phyloP scores from a whole-genome alignment of 1,140 invertebrate genomes.

The Atta colombica region DNA sequence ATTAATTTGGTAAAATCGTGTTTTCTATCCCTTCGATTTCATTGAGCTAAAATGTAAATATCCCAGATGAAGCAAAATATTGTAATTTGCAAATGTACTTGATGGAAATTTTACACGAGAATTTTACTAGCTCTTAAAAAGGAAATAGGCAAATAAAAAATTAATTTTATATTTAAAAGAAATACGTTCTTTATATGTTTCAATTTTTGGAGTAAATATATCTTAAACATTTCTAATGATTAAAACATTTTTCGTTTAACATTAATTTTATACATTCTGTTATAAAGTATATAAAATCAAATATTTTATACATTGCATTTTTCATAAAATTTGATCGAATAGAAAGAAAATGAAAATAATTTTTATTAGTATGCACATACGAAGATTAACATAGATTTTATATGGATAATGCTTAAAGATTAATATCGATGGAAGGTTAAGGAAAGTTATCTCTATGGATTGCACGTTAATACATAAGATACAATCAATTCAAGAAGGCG shows the following conservation, averaged over 20 bases:
- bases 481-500: slow-evolving; percentile 57
- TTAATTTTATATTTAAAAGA: neutral
- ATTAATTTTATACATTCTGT: neutral
- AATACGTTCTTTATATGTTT: neutral
- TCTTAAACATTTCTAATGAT: neutral
- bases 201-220: slow-evolving; percentile 2
- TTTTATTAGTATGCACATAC: neutral
- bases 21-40: slow-evolving; percentile 1
- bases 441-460: slow-evolving; percentile 15
- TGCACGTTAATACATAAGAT: slow-evolving; percentile 29
- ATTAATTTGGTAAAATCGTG: slow-evolving; percentile 55
- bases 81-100: neutral
- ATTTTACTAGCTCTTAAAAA: slow-evolving; percentile 1
- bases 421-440: slow-evolving; percentile 25
- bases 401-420: slow-evolving; percentile 2
- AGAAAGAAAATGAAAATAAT: neutral
- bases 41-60: slow-evolving; percentile 50
- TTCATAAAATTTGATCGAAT: neutral
- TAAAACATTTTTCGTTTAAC: neutral
- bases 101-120: neutral
- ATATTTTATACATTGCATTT: neutral
- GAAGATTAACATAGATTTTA: slow-evolving; percentile 26
- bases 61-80: neutral
- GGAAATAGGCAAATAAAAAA: neutral
- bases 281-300: neutral